Evolutionary conservation across 2,797 vertebrate species (phyloP).

Genomic region (Chelidonichthys spinosus): DNA sequence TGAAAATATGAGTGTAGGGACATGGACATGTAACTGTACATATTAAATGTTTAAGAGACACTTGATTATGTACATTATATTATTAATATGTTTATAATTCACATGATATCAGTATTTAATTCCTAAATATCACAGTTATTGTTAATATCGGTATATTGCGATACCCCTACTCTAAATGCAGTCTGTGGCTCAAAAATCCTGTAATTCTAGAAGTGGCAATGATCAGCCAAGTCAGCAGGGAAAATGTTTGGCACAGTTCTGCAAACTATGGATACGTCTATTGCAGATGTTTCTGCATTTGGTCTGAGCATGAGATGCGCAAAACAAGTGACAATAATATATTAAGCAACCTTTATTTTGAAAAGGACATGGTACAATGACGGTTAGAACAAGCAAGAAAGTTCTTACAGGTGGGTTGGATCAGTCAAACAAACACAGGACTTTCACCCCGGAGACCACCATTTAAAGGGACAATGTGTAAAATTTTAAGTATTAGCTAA

Average conservation of each 20-base stretch:
- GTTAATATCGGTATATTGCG: not conserved
- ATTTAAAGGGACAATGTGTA: too few relatives aligned
- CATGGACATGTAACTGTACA: not conserved
- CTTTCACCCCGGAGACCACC: too few relatives aligned
- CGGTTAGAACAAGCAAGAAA: too few relatives aligned
- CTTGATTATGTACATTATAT: too few relatives aligned
- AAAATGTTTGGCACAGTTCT: not conserved
- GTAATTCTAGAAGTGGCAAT: not conserved
- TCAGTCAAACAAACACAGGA: too few relatives aligned
- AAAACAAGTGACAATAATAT: not conserved
- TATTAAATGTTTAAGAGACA: not conserved
- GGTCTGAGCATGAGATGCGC: not conserved
- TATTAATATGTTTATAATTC: not conserved
- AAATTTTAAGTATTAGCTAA: too few relatives aligned
- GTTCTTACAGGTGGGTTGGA: too few relatives aligned
- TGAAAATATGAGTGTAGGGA: too few relatives aligned
- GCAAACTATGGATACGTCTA: not conserved
- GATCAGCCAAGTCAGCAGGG: not conserved
- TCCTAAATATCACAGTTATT: not conserved
- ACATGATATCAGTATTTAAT: not conserved
- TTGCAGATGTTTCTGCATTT: not conserved
- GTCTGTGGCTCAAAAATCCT: constrained; percentile 2
- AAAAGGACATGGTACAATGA: not conserved
- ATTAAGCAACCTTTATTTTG: not conserved
- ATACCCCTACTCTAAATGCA: too few relatives aligned